Conservation (phyloP, 2,888 invertebrate species). For the Scaptomyza tumidula region DNA sequence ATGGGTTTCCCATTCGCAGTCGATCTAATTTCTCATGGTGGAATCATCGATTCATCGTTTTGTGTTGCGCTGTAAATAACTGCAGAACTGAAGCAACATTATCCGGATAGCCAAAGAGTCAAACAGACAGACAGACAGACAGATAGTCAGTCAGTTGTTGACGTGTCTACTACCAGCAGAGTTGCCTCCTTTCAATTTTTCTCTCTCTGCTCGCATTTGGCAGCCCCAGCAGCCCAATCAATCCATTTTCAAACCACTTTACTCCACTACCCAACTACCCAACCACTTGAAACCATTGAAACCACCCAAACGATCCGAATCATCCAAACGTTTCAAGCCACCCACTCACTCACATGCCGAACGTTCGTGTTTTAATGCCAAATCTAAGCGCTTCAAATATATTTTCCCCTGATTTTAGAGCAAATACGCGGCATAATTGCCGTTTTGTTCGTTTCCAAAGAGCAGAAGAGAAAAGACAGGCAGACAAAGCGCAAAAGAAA, state of each 20-base stretch:
- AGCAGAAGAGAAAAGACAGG: slow-evolving; percentile 1
- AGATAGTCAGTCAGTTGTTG: slow-evolving; percentile 42
- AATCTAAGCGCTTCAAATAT: slow-evolving; percentile 80
- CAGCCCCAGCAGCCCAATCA: slow-evolving; percentile 58
- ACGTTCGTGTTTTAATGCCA: slow-evolving; percentile 67
- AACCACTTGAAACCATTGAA: too few species aligned
- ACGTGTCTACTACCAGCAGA: slow-evolving; percentile 35
- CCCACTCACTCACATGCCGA: slow-evolving; percentile 10
- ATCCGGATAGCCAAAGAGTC: slow-evolving; percentile 37
- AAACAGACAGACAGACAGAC: slow-evolving; percentile 16
- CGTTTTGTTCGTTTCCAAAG: slow-evolving; percentile 65
- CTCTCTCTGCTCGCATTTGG: slow-evolving; percentile 14
- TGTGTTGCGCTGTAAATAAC: slow-evolving; percentile 72
- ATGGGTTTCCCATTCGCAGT: slow-evolving; percentile 64
- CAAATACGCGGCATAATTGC: slow-evolving; percentile 79
- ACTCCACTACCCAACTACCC: slow-evolving; percentile 22
- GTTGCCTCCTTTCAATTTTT: background rate
- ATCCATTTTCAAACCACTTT: slow-evolving; percentile 50
- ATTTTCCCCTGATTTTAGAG: slow-evolving; percentile 73
- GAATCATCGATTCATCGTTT: slow-evolving; percentile 81
- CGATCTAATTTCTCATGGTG: slow-evolving; percentile 82
- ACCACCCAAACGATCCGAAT: slow-evolving; percentile 7
- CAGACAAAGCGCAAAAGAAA: background rate
- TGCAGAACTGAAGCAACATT: slow-evolving; percentile 28
- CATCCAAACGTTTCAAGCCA: slow-evolving; percentile 16